Percentiles rank a stretch among this genome's conserved stretches.
Conservation (phyloP, 2,888 invertebrate species). For the Spodoptera littoralis region DNA sequence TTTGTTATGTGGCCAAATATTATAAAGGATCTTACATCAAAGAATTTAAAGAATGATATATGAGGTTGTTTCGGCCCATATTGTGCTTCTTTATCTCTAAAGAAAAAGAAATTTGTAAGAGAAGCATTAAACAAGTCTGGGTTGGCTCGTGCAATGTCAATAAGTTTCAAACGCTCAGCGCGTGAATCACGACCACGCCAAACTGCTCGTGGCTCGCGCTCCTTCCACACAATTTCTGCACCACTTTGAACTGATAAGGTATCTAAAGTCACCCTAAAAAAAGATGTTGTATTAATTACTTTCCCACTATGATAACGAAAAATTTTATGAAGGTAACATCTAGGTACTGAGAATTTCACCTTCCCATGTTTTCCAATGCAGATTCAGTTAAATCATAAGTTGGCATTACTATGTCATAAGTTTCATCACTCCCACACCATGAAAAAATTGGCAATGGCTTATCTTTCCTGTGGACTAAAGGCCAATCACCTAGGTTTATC, state of each 20-base stretch:
- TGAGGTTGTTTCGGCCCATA: constrained; percentile 96
- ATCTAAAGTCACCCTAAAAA: constrained; percentile 94
- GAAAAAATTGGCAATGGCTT: constrained; percentile 95
- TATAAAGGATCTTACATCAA: constrained; percentile 91
- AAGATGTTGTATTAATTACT: too few relatives aligned
- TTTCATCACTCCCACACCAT: constrained; percentile 97
- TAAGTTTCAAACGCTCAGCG: constrained; percentile 94
- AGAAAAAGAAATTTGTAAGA: constrained; percentile 98
- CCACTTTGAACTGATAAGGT: constrained; percentile 97
- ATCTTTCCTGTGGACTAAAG: constrained; percentile 90
- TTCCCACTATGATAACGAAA: too few relatives aligned
- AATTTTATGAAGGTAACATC: neutral
- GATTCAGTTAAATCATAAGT: constrained; percentile 98
- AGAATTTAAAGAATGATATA: constrained; percentile 97
- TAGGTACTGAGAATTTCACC: constrained; percentile 82
- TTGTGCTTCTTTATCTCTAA: constrained; percentile 93
- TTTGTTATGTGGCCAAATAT: neutral
- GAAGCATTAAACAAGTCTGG: constrained; percentile 96
- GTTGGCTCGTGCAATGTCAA: constrained; percentile 91
- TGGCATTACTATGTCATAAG: constrained; percentile 96
- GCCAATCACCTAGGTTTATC: constrained; percentile 98
- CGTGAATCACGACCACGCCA: constrained; percentile 98
- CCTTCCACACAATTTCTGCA: constrained; percentile 91
- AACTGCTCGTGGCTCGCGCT: constrained; percentile 93
- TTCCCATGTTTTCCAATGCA: constrained; percentile 97